phyloP scores from a whole-genome alignment of 92 coral and sea anemone genomes.

The Parazoanthus atlanticus region DNA sequence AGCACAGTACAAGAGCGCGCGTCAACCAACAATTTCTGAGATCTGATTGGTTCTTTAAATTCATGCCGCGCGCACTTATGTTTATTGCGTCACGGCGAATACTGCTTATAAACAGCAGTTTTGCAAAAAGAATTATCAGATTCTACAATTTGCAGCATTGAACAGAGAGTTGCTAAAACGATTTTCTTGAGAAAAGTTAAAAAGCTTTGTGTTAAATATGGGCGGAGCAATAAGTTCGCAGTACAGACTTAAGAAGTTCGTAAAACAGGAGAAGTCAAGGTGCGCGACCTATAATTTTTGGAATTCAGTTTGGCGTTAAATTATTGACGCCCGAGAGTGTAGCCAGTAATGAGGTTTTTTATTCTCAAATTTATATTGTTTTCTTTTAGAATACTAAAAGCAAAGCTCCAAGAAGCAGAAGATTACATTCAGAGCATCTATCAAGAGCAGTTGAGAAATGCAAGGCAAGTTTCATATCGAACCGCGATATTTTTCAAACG shows the following conservation, averaged over 20 bases:
- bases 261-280: background rate
- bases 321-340: background rate
- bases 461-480: background rate
- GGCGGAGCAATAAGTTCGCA: background rate
- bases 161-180: no score
- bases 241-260: background rate
- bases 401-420: slow-evolving; percentile 1
- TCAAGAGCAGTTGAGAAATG: background rate
- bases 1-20: background rate
- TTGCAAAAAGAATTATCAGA: background rate
- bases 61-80: background rate
- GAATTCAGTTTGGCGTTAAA: background rate
- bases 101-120: background rate
- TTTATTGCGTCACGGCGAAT: background rate
- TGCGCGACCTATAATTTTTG: background rate
- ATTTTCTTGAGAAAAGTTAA: background rate
- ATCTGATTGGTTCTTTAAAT: background rate
- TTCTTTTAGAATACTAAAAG: background rate
- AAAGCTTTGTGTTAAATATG: background rate
- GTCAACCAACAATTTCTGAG: background rate
- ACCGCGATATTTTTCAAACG: background rate
- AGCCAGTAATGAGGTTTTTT: background rate
- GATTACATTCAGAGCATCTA: slow-evolving; percentile 13
- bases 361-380: background rate
- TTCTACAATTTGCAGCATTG: no score